Evolutionary conservation across 2,797 vertebrate species (phyloP), one percentile per base, ranked within the genome.

Genomic region (Spinibarbus caldwelli): DNA sequence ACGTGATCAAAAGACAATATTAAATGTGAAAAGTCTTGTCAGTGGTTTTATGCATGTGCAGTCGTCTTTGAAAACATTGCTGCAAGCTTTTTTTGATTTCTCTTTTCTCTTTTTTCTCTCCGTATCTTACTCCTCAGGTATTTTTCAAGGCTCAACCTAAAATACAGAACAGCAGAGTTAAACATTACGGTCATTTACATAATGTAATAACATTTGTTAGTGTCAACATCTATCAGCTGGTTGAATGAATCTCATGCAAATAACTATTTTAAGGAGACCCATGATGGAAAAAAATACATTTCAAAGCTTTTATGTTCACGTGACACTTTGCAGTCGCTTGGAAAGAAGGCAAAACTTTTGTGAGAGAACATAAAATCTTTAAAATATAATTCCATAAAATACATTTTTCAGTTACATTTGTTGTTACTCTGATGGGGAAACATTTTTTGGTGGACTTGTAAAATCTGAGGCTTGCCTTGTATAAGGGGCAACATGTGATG

Each of bases 91-190:
- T 90, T 89, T 88, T 19, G 64, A 71, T 80, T 93, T 1, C 62
- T 71, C 89, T 3, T 96, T 86, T 96, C 90, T 29, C 91, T 84
- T 36, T 0, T 92, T 73, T 57, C 87, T 90, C 89, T 91, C 80
- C 92, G 95, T 52, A 49, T n/a, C 80, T 87, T 91, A 5, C 1
- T 80, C 29, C 91, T 90, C 34, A 97, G 86, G 49, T 87, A 0
- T 73, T 97, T 96, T 91, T 99, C 98, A 70, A 94, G 12, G 86
- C 94, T 96, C 70, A 97, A 90, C 91, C 98, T 99, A 90, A 86
- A 94, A 93, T 76, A 12, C 29, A 67, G 12, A 73, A 84, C 11
- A 54, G 17, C 23, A 52, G 2, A 26, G 21, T 64, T 38, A 52
- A 70, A 52, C 29, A 15, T 34, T 9, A 54, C 12, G 38, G 31